Conservation (phyloP, 2,797 vertebrate species). For the Tokudaia muenninki region DNA sequence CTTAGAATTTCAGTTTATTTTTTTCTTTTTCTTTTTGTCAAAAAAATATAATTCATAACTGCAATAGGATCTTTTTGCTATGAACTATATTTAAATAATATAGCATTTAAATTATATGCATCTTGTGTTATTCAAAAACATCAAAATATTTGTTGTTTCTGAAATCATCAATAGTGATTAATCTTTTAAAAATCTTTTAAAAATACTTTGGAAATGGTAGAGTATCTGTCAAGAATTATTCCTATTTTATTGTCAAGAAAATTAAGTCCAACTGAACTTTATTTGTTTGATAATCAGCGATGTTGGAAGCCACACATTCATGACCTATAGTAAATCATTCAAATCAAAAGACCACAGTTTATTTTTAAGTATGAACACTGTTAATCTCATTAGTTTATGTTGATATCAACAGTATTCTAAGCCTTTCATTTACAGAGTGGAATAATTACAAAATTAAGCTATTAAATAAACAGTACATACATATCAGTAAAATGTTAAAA, state of each 20-base stretch:
- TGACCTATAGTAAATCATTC: slow-evolving; percentile 9
- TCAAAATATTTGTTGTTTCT: slow-evolving; percentile 40
- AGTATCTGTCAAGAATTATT: not conserved
- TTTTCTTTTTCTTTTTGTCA: slow-evolving; percentile 25
- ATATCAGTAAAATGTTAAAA: slow-evolving; percentile 9
- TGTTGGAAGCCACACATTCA: not conserved
- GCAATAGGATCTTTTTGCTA: not conserved
- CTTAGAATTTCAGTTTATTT: slow-evolving; percentile 7
- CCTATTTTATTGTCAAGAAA: slow-evolving; percentile 55
- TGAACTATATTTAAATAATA: slow-evolving; percentile 52
- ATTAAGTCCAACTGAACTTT: slow-evolving; percentile 36
- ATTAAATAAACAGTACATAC: not conserved
- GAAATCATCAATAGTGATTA: slow-evolving; percentile 50
- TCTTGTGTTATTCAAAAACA: slow-evolving; percentile 42
- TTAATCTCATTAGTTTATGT: slow-evolving; percentile 51
- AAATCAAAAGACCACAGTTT: slow-evolving; percentile 12
- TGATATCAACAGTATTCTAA: not conserved
- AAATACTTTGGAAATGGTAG: slow-evolving; percentile 28
- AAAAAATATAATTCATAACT: slow-evolving; percentile 34
- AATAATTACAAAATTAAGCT: slow-evolving; percentile 18
- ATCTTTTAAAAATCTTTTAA: slow-evolving; percentile 43
- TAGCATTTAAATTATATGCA: not conserved
- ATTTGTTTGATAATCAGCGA: slow-evolving; percentile 26
- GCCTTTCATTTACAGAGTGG: not conserved
- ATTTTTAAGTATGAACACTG: slow-evolving; percentile 38